A percentile compares a stretch with the other conserved stretches of the same genome.
phyloP scores from a whole-genome alignment of 2,113 vertebrate genomes.

The Pedionomus torquatus region DNA sequence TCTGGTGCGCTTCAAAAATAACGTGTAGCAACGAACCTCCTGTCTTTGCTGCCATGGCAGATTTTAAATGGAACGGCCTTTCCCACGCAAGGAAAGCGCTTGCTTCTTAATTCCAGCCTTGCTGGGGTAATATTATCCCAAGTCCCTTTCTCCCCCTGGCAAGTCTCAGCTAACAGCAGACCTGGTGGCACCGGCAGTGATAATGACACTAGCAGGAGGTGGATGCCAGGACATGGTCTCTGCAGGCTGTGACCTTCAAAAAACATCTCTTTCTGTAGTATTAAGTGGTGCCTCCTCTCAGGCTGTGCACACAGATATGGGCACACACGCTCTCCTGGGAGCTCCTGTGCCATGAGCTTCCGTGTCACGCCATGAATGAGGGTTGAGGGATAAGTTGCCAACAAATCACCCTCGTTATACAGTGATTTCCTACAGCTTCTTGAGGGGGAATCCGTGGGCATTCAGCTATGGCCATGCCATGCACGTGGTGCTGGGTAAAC shows the following conservation, averaged over 20 bases:
- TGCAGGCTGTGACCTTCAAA: neutral
- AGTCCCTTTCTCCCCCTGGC: neutral
- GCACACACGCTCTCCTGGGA: accelerated
- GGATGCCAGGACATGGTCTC: neutral
- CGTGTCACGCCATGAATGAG: neutral
- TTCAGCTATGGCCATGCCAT: neutral
- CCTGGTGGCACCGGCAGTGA: neutral
- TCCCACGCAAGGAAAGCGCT: neutral
- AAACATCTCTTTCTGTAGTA: neutral
- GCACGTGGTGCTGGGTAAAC: neutral
- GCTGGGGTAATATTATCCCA: neutral
- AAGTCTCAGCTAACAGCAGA: neutral
- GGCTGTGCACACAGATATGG: accelerated
- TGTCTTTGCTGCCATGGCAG: neutral
- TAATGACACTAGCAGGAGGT: neutral
- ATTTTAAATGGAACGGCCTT: neutral
- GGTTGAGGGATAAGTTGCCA: neutral
- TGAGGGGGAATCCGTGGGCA: accelerated
- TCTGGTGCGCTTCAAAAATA: neutral
- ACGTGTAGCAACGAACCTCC: neutral
- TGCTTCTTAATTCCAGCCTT: neutral
- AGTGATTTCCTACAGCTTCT: neutral
- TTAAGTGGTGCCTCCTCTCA: neutral
- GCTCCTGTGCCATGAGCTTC: neutral
- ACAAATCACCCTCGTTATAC: accelerated